These are phyloP conservation scores for Dryobates pubescens DNA, from an alignment of 2,797 vertebrate genomes.

Conservation along the genomic window DNA sequence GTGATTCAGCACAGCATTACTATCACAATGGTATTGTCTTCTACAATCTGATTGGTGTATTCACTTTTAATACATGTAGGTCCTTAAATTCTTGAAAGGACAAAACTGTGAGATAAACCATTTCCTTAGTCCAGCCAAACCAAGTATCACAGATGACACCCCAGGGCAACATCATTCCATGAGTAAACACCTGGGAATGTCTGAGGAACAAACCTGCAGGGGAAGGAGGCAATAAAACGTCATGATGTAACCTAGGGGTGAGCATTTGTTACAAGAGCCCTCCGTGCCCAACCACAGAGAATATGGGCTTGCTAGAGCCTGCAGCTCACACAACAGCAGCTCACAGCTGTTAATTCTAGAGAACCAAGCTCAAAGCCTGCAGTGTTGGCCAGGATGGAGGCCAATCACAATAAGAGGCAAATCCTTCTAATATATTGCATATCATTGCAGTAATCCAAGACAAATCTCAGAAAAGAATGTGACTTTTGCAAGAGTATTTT, in stretches of 20 bases:
- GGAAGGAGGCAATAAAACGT: background rate
- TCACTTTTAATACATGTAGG: background rate
- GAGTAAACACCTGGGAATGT: background rate
- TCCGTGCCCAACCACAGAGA: background rate
- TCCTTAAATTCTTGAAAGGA: background rate
- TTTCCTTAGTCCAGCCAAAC: background rate
- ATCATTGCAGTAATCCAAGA: slow-evolving; percentile 43
- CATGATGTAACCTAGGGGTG: accelerated
- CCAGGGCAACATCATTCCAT: background rate
- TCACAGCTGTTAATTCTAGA: background rate
- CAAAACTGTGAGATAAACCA: background rate
- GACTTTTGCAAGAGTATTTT: slow-evolving; percentile 25
- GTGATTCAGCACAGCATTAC: background rate
- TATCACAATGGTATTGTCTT: background rate
- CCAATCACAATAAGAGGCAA: slow-evolving; percentile 13
- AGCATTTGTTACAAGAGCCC: background rate
- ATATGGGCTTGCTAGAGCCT: background rate
- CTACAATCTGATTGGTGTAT: background rate
- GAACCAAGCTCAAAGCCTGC: background rate
- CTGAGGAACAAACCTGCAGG: background rate
- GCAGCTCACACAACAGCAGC: background rate
- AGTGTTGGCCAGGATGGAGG: slow-evolving; percentile 6
- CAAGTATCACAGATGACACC: background rate
- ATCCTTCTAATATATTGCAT: slow-evolving; percentile 31
- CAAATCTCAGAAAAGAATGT: slow-evolving; percentile 22